Conservation (phyloP, 1,140 invertebrate species). For the Drosophila erecta region DNA sequence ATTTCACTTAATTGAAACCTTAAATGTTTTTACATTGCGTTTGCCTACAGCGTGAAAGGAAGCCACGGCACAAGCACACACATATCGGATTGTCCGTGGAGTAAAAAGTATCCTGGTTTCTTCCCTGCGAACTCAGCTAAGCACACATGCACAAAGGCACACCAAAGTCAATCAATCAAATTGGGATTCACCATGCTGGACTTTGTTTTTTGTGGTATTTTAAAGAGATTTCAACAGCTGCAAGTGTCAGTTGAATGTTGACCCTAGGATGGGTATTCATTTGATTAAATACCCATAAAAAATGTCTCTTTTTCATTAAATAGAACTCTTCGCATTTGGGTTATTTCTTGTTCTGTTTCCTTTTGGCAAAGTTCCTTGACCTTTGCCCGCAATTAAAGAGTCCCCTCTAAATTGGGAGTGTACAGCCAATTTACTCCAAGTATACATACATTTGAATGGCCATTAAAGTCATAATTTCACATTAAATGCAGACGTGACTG, state of each 20-base stretch:
- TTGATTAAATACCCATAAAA: no score
- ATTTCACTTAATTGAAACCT: conserved; percentile 81
- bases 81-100: conserved; percentile 9
- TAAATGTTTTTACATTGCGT: conserved; percentile 78
- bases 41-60: conserved; percentile 47
- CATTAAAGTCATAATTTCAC: conserved; percentile 82
- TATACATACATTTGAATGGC: conserved; percentile 32
- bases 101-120: conserved; percentile 13
- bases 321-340: no score
- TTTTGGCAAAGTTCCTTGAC: conserved; percentile 1
- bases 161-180: conserved; percentile 66
- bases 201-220: conserved; percentile 51
- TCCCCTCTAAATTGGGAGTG: conserved; percentile 5
- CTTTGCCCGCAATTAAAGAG: conserved; percentile 51
- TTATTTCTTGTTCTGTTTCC: conserved; percentile 1
- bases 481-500: conserved; percentile 79
- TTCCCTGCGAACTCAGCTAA: conserved; percentile 11
- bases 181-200: conserved; percentile 48
- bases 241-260: conserved; percentile 18
- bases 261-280: no score
- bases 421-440: conserved; percentile 21
- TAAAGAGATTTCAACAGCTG: conserved; percentile 15
- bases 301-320: no score
- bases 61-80: conserved; percentile 23
- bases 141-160: conserved; percentile 10